A percentile compares a stretch with the other conserved stretches of the same genome.
These are phyloP conservation scores for Cryptosula pallasiana DNA, from an alignment of 2,888 invertebrate genomes.

Conservation along the genomic window DNA sequence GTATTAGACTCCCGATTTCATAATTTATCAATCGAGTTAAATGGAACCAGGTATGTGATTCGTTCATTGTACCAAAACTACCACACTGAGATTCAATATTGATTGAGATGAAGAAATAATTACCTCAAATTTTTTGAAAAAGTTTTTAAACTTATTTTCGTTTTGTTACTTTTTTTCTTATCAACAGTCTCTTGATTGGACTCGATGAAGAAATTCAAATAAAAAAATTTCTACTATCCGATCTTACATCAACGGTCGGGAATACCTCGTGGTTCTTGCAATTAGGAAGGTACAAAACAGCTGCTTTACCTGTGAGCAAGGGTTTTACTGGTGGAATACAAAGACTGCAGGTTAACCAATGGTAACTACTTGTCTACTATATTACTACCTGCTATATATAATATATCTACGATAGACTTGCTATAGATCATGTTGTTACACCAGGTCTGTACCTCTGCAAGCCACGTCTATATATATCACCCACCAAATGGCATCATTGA, in stretches of 20 bases:
- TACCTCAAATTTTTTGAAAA: no score
- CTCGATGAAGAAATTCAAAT: background rate
- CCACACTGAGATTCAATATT: no score
- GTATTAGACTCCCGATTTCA: background rate
- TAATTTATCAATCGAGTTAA: background rate
- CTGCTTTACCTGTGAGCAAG: background rate
- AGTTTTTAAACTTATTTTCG: no score
- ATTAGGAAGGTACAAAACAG: background rate
- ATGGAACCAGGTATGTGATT: background rate
- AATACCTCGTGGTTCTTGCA: background rate
- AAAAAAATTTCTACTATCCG: background rate
- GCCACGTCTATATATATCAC: background rate
- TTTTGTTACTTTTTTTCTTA: no score
- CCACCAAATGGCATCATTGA: background rate
- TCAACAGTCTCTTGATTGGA: background rate
- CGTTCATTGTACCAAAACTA: no score
- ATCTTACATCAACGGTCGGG: background rate
- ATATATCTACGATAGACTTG: no score
- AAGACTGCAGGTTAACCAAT: background rate
- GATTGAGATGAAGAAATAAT: no score
- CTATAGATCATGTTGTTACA: no score
- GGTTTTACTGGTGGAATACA: background rate
- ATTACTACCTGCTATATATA: no score
- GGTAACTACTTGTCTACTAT: background rate
- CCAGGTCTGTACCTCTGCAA: background rate